These are phyloP conservation scores for Tenthredo distinguenda DNA, from an alignment of 2,888 invertebrate species.

Conservation along the genomic window DNA sequence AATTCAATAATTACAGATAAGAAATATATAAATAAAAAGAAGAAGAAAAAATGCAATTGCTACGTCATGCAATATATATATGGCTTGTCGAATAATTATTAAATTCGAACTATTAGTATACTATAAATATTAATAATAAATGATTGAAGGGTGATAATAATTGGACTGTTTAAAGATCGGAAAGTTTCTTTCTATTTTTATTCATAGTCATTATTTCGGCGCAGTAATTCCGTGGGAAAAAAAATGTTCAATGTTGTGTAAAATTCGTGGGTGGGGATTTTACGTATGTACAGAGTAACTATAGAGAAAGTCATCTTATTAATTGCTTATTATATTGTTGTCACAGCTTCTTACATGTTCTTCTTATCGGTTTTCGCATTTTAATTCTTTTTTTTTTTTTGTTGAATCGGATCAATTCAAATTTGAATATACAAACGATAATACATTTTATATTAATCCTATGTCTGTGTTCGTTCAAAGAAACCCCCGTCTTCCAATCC, in stretches of 20 bases:
- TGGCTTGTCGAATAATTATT: conserved; percentile 26
- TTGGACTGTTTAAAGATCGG: background rate
- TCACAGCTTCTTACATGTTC: conserved; percentile 66
- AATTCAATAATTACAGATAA: conserved; percentile 32
- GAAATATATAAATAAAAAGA: conserved; percentile 17
- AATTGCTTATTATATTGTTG: conserved; percentile 65
- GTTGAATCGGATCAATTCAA: conserved; percentile 66
- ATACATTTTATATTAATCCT: conserved; percentile 78
- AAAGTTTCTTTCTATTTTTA: background rate
- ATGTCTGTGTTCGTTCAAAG: conserved; percentile 62
- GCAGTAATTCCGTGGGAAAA: conserved; percentile 18
- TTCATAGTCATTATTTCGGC: background rate
- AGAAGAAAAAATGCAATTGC: conserved; percentile 20
- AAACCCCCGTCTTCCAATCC: background rate
- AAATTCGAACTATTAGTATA: background rate
- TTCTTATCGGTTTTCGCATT: conserved; percentile 58
- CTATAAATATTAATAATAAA: conserved; percentile 3
- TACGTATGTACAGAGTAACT: conserved; percentile 66
- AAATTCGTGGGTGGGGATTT: conserved; percentile 51
- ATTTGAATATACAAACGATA: conserved; percentile 72
- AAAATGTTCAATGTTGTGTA: conserved; percentile 18
- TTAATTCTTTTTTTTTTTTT: conserved; percentile 56
- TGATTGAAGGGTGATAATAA: conserved; percentile 5
- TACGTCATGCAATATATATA: conserved; percentile 17
- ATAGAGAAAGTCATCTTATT: conserved; percentile 56